Conservation (phyloP, 2,888 invertebrate species). For the Mongoloraphidia duomilia region DNA sequence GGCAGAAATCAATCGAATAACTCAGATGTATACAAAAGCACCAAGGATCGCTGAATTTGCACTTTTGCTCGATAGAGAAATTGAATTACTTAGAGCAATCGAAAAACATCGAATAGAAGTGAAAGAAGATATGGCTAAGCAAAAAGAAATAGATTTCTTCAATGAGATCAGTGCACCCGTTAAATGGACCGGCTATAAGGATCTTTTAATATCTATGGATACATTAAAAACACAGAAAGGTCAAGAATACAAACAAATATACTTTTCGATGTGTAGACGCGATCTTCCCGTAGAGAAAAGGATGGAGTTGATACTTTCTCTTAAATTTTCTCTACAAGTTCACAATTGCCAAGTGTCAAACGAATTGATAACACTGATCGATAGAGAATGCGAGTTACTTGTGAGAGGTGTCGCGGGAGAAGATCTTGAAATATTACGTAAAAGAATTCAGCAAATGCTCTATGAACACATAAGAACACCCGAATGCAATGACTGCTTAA, state of each 20-base stretch:
- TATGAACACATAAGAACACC: slow-evolving; percentile 41
- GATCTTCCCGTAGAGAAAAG: slow-evolving; percentile 47
- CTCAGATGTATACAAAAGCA: slow-evolving; percentile 46
- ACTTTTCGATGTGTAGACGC: slow-evolving; percentile 46
- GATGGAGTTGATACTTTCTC: slow-evolving; percentile 51
- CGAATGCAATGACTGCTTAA: slow-evolving; percentile 42
- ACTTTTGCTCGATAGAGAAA: slow-evolving; percentile 56
- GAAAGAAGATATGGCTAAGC: slow-evolving; percentile 41
- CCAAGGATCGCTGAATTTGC: slow-evolving; percentile 56
- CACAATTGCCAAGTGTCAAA: slow-evolving; percentile 41
- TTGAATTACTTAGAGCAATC: slow-evolving; percentile 50
- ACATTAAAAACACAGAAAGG: slow-evolving; percentile 68
- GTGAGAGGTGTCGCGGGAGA: slow-evolving; percentile 43
- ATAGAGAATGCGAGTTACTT: slow-evolving; percentile 56
- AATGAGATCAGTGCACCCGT: slow-evolving; percentile 56
- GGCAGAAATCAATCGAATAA: slow-evolving; percentile 46
- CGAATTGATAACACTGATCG: slow-evolving; percentile 46
- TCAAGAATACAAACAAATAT: slow-evolving; percentile 56
- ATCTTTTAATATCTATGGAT: slow-evolving; percentile 56
- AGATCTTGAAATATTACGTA: slow-evolving; percentile 48
- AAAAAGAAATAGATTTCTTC: slow-evolving; percentile 45
- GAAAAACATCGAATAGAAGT: slow-evolving; percentile 50
- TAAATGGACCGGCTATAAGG: slow-evolving; percentile 58
- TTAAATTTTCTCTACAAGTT: slow-evolving; percentile 50
- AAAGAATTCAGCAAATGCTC: slow-evolving; percentile 43